Conservation (phyloP, 2,888 invertebrate genomes). For the Melanchra persicariae region DNA sequence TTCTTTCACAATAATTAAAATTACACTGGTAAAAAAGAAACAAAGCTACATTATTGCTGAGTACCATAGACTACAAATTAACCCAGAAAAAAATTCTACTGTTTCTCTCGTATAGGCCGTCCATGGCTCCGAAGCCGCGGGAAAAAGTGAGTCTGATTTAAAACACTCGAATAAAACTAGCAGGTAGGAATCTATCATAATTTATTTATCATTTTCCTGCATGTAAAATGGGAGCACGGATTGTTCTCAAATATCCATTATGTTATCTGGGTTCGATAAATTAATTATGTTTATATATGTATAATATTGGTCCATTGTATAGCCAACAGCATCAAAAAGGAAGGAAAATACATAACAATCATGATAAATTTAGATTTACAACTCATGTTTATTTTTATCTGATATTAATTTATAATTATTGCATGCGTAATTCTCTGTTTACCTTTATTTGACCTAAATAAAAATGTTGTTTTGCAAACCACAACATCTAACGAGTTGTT, state of each 20-base stretch:
- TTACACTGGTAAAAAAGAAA: background rate
- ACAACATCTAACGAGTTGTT: background rate
- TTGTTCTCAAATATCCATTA: constrained; percentile 2
- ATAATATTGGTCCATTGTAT: constrained; percentile 2
- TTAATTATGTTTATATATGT: too few species aligned
- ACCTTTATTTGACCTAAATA: background rate
- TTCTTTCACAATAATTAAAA: background rate
- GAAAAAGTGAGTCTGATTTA: too few species aligned
- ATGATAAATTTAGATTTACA: constrained; percentile 23
- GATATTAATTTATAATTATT: constrained; percentile 7
- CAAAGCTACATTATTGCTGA: too few species aligned
- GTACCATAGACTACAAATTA: too few species aligned
- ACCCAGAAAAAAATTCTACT: background rate
- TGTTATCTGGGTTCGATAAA: constrained; percentile 4
- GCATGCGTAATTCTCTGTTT: background rate
- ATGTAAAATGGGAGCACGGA: background rate
- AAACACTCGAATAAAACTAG: too few species aligned
- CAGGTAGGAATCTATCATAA: background rate
- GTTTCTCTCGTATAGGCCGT: background rate
- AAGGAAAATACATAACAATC: constrained; percentile 38
- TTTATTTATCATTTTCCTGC: constrained; percentile 19
- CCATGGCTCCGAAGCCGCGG: too few species aligned
- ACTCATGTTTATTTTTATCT: constrained; percentile 21
- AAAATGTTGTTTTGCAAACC: background rate
- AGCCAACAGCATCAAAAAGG: constrained; percentile 13